A percentile compares a stretch with the other conserved stretches of the same genome.
Conservation (phyloP, 2,888 invertebrate genomes). For the Agriopis leucophaearia region DNA sequence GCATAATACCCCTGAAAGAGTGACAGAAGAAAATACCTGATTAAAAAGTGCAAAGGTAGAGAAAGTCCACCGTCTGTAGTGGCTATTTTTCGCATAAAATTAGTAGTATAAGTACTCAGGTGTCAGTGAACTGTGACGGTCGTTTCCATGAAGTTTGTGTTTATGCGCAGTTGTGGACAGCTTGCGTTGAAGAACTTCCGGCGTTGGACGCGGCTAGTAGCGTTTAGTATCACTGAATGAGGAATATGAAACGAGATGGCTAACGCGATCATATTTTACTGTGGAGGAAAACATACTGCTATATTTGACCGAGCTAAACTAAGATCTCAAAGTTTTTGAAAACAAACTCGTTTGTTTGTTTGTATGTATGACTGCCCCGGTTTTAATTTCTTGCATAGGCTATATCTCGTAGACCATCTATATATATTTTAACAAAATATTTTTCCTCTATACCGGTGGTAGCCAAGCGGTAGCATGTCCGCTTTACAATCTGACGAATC, state of each 20-base stretch:
- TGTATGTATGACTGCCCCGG: too few relatives aligned
- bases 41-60: not conserved
- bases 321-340: too few relatives aligned
- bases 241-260: conserved; percentile 16
- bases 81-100: conserved; percentile 3
- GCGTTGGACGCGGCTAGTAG: conserved; percentile 23
- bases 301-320: not conserved
- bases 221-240: conserved; percentile 22
- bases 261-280: conserved; percentile 5
- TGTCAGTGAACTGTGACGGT: conserved; percentile 7
- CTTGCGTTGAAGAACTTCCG: conserved; percentile 37
- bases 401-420: too few relatives aligned
- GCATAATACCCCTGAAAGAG: too few relatives aligned
- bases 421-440: too few relatives aligned
- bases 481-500: too few relatives aligned
- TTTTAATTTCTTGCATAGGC: too few relatives aligned
- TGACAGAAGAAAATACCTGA: too few relatives aligned
- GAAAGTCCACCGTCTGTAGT: too few relatives aligned
- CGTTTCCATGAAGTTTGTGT: conserved; percentile 33
- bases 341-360: too few relatives aligned
- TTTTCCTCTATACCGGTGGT: too few relatives aligned
- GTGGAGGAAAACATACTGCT: not conserved
- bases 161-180: conserved; percentile 40
- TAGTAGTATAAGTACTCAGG: conserved; percentile 7
- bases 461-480: too few relatives aligned